Percentiles rank a stretch among this genome's conserved stretches.
Evolutionary conservation across 2,797 vertebrate species (phyloP).

Genomic region (Pangasius sanitwongsei): DNA sequence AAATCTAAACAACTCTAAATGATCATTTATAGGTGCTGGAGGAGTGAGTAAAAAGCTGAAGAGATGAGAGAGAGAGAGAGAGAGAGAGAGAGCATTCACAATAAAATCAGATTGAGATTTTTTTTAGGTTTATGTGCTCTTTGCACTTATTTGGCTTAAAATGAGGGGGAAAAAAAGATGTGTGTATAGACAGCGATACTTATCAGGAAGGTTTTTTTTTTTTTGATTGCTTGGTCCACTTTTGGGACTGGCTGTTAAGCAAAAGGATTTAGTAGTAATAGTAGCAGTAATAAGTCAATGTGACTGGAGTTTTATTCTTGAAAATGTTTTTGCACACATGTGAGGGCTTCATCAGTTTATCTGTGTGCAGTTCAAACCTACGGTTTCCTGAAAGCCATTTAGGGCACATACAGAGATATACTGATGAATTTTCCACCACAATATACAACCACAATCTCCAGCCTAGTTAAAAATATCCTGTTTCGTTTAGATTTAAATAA

Average conservation of each 20-base stretch:
- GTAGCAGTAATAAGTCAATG: too few species aligned
- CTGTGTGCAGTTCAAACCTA: neutral
- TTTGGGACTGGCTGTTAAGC: too few species aligned
- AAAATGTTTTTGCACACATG: neutral
- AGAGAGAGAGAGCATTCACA: neutral
- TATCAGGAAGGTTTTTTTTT: neutral
- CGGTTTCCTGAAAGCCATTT: neutral
- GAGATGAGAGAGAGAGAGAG: neutral
- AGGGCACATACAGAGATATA: neutral
- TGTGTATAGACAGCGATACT: too few species aligned
- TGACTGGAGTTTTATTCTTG: too few species aligned
- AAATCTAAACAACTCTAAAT: neutral
- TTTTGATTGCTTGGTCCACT: neutral
- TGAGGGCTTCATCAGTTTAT: neutral
- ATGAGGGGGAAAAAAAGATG: too few species aligned
- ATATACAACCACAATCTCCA: neutral
- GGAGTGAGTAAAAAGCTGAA: neutral
- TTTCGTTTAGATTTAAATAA: too few species aligned
- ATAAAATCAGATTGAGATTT: neutral
- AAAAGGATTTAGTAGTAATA: neutral
- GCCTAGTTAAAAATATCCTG: neutral
- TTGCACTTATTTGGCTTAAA: too few species aligned
- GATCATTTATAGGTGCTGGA: neutral
- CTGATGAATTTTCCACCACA: neutral
- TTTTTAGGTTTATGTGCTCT: neutral